These are phyloP conservation scores for Molanna angustata DNA, from an alignment of 2,888 invertebrate genomes.

Conservation along the genomic window DNA sequence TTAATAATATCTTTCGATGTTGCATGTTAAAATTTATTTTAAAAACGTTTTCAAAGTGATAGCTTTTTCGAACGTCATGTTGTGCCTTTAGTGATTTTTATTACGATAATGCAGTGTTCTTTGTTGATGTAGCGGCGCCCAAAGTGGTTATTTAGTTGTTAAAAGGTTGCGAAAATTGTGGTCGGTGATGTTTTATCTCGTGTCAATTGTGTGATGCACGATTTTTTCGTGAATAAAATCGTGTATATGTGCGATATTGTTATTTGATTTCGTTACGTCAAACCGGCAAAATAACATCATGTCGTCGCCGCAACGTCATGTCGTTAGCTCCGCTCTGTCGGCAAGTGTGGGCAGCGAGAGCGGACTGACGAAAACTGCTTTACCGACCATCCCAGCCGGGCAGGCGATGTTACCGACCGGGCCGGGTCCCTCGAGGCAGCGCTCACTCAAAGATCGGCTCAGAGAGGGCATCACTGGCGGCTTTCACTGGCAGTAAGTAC, in stretches of 20 bases:
- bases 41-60: no score
- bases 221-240: no score
- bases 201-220: background rate
- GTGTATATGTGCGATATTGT: no score
- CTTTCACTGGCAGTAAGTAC: constrained; percentile 79
- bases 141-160: background rate
- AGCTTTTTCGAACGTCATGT: background rate
- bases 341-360: constrained; percentile 26
- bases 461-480: constrained; percentile 77
- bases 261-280: no score
- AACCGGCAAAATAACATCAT: constrained; percentile 16
- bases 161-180: background rate
- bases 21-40: no score
- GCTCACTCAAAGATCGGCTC: constrained; percentile 74
- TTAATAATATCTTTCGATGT: no score
- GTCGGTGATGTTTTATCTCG: background rate
- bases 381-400: constrained; percentile 43
- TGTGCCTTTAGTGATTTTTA: background rate
- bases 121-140: background rate
- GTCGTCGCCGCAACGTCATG: constrained; percentile 22
- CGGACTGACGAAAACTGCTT: constrained; percentile 32
- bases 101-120: background rate
- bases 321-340: constrained; percentile 21
- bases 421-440: constrained; percentile 63
- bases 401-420: constrained; percentile 46